Evolutionary conservation across 1,140 invertebrate species (phyloP), one percentile per base, ranked within the genome.

Genomic region (Adelges cooleyi): DNA sequence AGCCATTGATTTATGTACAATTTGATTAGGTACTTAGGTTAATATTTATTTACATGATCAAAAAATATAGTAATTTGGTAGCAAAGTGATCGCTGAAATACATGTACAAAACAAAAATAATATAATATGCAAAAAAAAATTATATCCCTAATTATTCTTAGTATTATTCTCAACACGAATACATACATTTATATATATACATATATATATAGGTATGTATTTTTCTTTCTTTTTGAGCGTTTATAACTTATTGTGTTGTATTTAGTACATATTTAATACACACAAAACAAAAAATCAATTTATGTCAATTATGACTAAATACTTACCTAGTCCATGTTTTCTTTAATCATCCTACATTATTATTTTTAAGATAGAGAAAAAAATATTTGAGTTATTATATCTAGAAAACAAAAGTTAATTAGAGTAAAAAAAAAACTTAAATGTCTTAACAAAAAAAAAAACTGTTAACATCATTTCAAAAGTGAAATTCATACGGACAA

Each of bases 21-120:
- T 62, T 62, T 62, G 42, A 62, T 62, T 62, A 20, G 42, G 18
- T 62, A 62, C 56, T 62, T 59, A 46, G 46, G 33, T 27, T 62
- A 11, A 46, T 48, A 48, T 62, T 33, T 46, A 62, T 62, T 5
- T 62, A 62, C 56, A 62, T 20, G 17, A 62, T 46, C 42, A 20
- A 62, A 48, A 56, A 62, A 59, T 59, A 59, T 59, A 13, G 36
- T 42, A 59, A 36, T 29, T 62, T 33, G 42, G 56, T 46, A 27
- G 56, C 56, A 62, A 62, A 62, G 27, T 62, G 18, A 33, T 62
- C 56, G 46, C 15, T 62, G 23, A 48, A 62, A 62, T 48, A 48
- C 25, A 46, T 27, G 27, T 62, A 62, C 46, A 29, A 46, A 62
- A 46, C 42, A 62, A 62, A 62, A 62, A 62, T 59, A 42, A 59